Evolutionary conservation across 2,888 invertebrate genomes (phyloP).

Genomic region (Octodonta nipae): DNA sequence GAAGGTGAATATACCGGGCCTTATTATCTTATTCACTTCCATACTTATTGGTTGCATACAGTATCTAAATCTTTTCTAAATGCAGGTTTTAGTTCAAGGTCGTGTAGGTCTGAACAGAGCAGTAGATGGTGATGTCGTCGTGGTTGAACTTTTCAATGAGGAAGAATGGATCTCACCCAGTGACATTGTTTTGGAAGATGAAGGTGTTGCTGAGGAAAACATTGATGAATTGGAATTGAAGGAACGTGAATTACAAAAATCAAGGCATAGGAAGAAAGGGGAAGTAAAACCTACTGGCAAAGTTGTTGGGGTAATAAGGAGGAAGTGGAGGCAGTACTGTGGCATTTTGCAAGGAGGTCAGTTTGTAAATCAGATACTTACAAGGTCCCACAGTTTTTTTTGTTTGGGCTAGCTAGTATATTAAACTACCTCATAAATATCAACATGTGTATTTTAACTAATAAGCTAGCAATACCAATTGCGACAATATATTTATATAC

Average conservation of each 20-base stretch:
- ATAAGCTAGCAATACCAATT: no score
- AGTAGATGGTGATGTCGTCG: constrained; percentile 88
- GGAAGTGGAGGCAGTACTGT: constrained; percentile 97
- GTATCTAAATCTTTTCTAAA: constrained; percentile 3
- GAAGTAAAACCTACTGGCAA: constrained; percentile 46
- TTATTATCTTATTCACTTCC: not conserved
- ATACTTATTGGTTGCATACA: not conserved
- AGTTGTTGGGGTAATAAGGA: constrained; percentile 85
- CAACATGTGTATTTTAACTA: no score
- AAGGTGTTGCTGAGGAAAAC: constrained; percentile 47
- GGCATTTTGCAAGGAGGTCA: constrained; percentile 82
- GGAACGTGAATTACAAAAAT: constrained; percentile 29
- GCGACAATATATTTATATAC: no score
- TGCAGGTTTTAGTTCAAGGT: constrained; percentile 74
- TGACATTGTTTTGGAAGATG: constrained; percentile 67
- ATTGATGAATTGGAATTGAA: constrained; percentile 55
- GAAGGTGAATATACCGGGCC: no score
- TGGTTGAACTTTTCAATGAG: constrained; percentile 76
- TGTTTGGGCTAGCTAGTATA: no score
- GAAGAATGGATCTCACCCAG: constrained; percentile 84
- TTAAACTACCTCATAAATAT: no score
- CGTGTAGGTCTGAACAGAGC: constrained; percentile 78
- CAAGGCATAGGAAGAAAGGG: constrained; percentile 17
- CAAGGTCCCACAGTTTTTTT: no score
- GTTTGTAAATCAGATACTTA: no score